Evolutionary conservation across 1,140 invertebrate genomes (phyloP).

Genomic region (Drosophila fuyamai): DNA sequence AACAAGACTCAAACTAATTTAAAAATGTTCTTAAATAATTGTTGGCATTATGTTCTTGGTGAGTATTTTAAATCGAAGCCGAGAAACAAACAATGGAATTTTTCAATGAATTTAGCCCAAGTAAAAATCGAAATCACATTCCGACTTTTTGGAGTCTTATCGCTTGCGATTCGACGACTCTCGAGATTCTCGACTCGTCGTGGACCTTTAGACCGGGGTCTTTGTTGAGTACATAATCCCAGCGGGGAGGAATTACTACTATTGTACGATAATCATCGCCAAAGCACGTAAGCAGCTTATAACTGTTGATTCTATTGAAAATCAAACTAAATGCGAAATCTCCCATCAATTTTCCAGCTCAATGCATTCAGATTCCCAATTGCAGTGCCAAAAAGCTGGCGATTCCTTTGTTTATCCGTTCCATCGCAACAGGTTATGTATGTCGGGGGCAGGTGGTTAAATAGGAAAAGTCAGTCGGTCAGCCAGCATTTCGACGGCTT

Average conservation of each 20-base stretch:
- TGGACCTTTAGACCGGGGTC: background rate
- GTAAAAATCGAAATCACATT: background rate
- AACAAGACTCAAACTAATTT: too few relatives aligned
- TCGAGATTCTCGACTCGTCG: background rate
- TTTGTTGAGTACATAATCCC: constrained; percentile 19
- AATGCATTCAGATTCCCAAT: background rate
- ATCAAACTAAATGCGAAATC: constrained; percentile 13
- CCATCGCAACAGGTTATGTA: constrained; percentile 36
- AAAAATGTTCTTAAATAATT: too few relatives aligned
- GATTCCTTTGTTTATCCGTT: constrained; percentile 19
- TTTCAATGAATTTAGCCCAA: background rate
- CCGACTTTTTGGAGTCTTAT: constrained; percentile 3
- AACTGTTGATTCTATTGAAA: constrained; percentile 21
- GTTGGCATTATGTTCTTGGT: too few relatives aligned
- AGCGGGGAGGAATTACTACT: background rate
- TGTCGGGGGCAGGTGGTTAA: constrained; percentile 9
- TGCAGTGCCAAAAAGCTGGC: background rate
- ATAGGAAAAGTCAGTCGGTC: constrained; percentile 9
- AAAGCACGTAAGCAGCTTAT: constrained; percentile 29
- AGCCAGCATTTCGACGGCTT: constrained; percentile 1
- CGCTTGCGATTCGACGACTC: background rate
- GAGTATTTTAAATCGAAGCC: background rate
- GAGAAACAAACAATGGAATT: background rate
- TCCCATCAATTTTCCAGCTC: constrained; percentile 8
- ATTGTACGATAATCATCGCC: constrained; percentile 16